Base-by-base conservation (phyloP, 1,140 invertebrate species). In the Plodia interpunctella region DNA sequence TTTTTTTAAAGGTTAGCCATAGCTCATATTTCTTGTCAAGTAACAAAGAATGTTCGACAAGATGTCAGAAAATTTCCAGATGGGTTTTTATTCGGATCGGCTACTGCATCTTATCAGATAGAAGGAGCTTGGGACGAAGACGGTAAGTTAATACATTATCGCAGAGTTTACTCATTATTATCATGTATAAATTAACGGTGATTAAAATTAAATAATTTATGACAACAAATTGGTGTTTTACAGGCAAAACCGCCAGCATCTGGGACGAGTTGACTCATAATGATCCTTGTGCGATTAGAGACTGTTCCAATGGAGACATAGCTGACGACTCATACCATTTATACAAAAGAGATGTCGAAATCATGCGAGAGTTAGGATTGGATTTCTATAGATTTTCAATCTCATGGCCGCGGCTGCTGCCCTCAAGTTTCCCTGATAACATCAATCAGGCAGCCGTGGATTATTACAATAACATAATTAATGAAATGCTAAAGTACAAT, bases 371-470 rank as follows among this genome's bases (percentile, higher is more conserved):
- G 52, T 62, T 92, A 9, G 89, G 90, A 19, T 82, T 92, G 0
- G 83, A 90, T 52, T 84, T 88, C 35, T 94, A 94, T 70, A 88
- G 94, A 32, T 93, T 94, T 74, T 94, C 93, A 0, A 64, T 94
- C 20, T 91, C 92, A 0, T 94, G 93, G 94, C 62, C 92, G 0
- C 72, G 94, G 32, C 90, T 94, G 5, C 72, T 94, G 53, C 93
- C 94, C 5, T 88, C 83, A 5, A 92, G 93, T 57, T 91, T 91
- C 49, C 82, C 88, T 17, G 84, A 90, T 59, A 63, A 87, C 1
- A 87, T 94, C 4, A 94, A 92, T 64, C 77, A 88, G 56, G 76
- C 87, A 6, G 93, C 92, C 56, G 87, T 94, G 1, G 76, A 90
- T 19, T 93, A 93, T 62, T 94, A 94, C 70, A 92, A 92, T 61